A percentile compares a stretch with the other conserved stretches of the same genome.
Conservation (phyloP, 2,797 vertebrate species). For the Acestrorhynchus altus region DNA sequence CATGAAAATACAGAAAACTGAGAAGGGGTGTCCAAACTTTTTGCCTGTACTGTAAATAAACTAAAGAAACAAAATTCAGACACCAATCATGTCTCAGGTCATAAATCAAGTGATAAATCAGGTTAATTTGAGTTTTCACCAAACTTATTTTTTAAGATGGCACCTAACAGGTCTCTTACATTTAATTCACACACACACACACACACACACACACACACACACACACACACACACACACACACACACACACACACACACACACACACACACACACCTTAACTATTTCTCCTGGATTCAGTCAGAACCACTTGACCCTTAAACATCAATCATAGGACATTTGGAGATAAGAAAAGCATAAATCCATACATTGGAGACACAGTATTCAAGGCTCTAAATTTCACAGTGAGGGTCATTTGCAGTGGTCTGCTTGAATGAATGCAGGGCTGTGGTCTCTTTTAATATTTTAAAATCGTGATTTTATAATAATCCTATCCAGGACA, state of each 20-base stretch:
- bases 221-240: conserved; percentile 63
- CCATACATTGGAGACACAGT: neutral
- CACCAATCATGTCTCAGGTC: too few species aligned
- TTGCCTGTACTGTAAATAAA: too few species aligned
- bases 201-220: conserved; percentile 67
- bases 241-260: conserved; percentile 70
- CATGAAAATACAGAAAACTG: too few species aligned
- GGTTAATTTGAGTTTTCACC: too few species aligned
- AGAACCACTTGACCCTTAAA: conserved; percentile 13
- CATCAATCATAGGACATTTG: neutral
- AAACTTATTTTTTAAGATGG: conserved; percentile 21
- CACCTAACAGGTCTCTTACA: conserved; percentile 61
- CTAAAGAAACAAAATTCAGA: too few species aligned
- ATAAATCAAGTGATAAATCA: too few species aligned
- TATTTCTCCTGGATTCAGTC: conserved; percentile 52
- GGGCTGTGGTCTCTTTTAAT: conserved; percentile 68
- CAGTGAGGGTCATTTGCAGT: conserved; percentile 8
- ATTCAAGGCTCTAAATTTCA: conserved; percentile 19
- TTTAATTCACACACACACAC: conserved; percentile 69
- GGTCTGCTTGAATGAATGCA: conserved; percentile 22
- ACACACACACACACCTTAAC: conserved; percentile 62
- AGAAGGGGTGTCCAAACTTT: too few species aligned
- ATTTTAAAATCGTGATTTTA: too few species aligned
- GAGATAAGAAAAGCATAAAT: conserved; percentile 9
- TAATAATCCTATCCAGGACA: too few species aligned